Percentiles rank a stretch among this genome's conserved stretches.
Evolutionary conservation across 2,797 vertebrate genomes (phyloP).

Genomic region (Siniperca obscura): DNA sequence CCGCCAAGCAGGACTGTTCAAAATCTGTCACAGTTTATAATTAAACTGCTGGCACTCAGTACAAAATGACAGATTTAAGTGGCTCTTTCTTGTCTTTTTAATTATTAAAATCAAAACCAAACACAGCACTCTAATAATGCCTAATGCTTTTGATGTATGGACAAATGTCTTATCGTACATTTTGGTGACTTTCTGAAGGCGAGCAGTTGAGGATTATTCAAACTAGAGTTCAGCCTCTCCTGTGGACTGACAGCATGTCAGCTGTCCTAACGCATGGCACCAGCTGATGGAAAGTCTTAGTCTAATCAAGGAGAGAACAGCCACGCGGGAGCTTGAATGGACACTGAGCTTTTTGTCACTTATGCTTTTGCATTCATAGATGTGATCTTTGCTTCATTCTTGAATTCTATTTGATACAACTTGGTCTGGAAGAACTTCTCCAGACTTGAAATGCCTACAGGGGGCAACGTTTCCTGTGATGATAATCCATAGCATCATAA

Average conservation of each 20-base stretch:
- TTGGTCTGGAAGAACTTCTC: conserved; percentile 1
- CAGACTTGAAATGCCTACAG: background rate
- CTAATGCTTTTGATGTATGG: conserved; percentile 5
- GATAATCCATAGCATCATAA: conserved; percentile 12
- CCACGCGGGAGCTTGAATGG: conserved; percentile 41
- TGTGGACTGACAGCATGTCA: conserved; percentile 72
- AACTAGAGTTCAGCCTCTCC: conserved; percentile 39
- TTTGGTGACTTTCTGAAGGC: conserved; percentile 19
- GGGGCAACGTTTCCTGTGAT: background rate
- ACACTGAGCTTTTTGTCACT: conserved; percentile 22
- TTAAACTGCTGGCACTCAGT: conserved; percentile 33
- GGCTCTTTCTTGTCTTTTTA: conserved; percentile 4
- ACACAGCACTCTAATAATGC: background rate
- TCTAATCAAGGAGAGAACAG: conserved; percentile 47
- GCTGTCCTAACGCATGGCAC: conserved; percentile 77
- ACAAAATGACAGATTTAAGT: conserved; percentile 30
- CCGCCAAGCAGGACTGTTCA: conserved; percentile 61
- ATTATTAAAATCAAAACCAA: conserved; percentile 6
- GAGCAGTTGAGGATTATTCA: conserved; percentile 41
- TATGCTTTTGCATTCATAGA: background rate
- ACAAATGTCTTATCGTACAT: background rate
- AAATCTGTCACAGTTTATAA: conserved; percentile 62
- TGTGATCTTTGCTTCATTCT: conserved; percentile 22
- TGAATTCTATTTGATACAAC: background rate
- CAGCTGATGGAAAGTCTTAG: conserved; percentile 84